Evolutionary conservation across 2,888 invertebrate genomes (phyloP), one percentile per base, ranked within the genome.

Genomic region (Caenorhabditis angaria): DNA sequence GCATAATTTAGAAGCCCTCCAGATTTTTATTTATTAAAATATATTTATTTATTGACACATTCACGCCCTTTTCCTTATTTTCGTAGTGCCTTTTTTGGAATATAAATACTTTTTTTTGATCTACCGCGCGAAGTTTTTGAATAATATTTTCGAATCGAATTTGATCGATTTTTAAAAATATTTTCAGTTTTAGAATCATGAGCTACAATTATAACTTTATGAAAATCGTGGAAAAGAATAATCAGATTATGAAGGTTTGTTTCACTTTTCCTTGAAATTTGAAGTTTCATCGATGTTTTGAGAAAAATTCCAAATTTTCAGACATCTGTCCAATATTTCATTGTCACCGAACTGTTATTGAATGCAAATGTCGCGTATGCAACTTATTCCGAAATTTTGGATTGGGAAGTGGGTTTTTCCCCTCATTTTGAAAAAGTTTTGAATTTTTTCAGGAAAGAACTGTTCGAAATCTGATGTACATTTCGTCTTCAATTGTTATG

Each of bases 161-260:
- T 32, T 32, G 32, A 12, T 12, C 32, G 18, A 41, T 12, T 18
- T 2, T 41, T 12, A 18, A 18, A 18, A 18, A 41, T 12, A 18
- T 41, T 14, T 10, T 18, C 18, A 18, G 6, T 32, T 32, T 8
- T 12, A 32, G 2, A 41, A 41, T 18, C 10, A 41, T 41, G 41
- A 41, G 41, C 41, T 41, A 41, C 14, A 41, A 41, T 41, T 41
- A 41, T 14, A 41, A 41, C 18, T 41, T 10, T 14, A 41, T 41
- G 41, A 41, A 41, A 18, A 3, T 41, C 14, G 41, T 18, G 14
- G 41, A 41, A 41, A 41, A 14, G 18, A 41, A 41, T 41, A 41
- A 41, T 41, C 41, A 41, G 18, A 41, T 41, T 41, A 41, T 41
- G 41, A 41, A 41, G 41, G 41, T 41, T 41, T 41, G 41, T 41